A percentile compares a stretch with the other conserved stretches of the same genome.
Evolutionary conservation across 1,140 invertebrate species (phyloP).

Genomic region (Magallana angulata): DNA sequence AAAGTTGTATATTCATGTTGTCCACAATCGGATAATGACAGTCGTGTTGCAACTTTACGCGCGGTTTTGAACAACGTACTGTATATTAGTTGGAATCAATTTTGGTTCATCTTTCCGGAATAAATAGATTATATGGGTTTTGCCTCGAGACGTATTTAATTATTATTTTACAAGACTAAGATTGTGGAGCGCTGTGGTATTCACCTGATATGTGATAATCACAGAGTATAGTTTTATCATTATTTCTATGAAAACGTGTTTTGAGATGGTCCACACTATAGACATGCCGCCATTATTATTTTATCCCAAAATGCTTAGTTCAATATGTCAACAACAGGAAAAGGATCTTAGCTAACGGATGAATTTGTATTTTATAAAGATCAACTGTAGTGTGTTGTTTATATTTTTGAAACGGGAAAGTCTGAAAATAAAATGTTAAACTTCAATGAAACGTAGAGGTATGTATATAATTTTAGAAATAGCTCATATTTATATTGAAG

Average conservation of each 20-base stretch:
- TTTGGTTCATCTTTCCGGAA: not conserved
- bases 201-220: too few species aligned
- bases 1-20: not conserved
- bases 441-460: not conserved
- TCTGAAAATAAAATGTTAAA: not conserved
- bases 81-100: not conserved
- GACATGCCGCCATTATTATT: not conserved
- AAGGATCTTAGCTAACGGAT: slow-evolving; percentile 22
- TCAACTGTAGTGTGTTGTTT: not conserved
- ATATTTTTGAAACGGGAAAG: not conserved
- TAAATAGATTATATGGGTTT: too few species aligned
- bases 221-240: too few species aligned
- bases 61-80: not conserved
- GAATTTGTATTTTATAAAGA: slow-evolving; percentile 7
- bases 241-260: too few species aligned
- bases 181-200: too few species aligned
- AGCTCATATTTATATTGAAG: not conserved
- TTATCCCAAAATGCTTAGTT: slow-evolving; percentile 13
- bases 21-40: not conserved
- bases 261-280: too few species aligned
- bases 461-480: not conserved
- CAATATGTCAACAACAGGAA: slow-evolving; percentile 33
- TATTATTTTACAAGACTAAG: too few species aligned
- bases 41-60: not conserved
- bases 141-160: too few species aligned